Percentiles rank a stretch among this genome's conserved stretches.
Evolutionary conservation across 1,140 invertebrate species (phyloP).

Genomic region (Plodia interpunctella): DNA sequence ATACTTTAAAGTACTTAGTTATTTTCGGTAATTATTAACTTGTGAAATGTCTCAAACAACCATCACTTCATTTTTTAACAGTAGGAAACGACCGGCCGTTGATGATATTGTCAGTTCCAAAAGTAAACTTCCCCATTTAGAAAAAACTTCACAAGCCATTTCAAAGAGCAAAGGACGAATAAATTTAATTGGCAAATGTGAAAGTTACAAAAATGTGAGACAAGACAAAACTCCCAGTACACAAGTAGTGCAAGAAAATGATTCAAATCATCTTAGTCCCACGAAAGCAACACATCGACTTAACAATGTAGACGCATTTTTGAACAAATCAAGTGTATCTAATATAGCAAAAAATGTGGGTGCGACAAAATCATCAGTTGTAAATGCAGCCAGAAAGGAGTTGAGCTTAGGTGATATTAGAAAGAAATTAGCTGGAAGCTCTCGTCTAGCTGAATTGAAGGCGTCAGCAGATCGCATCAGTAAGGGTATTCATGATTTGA

Average conservation of each 20-base stretch:
- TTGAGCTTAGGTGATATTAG: conserved; percentile 82
- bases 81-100: conserved; percentile 81
- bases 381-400: conserved; percentile 75
- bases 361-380: conserved; percentile 41
- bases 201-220: not conserved
- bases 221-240: not conserved
- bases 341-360: conserved; percentile 40
- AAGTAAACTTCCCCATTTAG: conserved; percentile 79
- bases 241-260: not conserved
- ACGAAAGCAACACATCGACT: not conserved
- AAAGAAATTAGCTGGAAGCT: conserved; percentile 80
- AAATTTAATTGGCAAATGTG: not conserved
- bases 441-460: conserved; percentile 81
- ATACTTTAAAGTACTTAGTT: not conserved
- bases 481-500: conserved; percentile 75
- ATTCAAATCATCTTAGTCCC: no score
- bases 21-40: not conserved
- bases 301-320: conserved; percentile 26
- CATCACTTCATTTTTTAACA: conserved; percentile 82
- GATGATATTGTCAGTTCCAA: conserved; percentile 80
- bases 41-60: conserved; percentile 82
- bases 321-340: conserved; percentile 46
- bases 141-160: conserved; percentile 31
- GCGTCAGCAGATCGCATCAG: conserved; percentile 79
- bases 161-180: not conserved